phyloP scores from a whole-genome alignment of 2,113 vertebrate species.

The Mesembrinibis cayennensis region DNA sequence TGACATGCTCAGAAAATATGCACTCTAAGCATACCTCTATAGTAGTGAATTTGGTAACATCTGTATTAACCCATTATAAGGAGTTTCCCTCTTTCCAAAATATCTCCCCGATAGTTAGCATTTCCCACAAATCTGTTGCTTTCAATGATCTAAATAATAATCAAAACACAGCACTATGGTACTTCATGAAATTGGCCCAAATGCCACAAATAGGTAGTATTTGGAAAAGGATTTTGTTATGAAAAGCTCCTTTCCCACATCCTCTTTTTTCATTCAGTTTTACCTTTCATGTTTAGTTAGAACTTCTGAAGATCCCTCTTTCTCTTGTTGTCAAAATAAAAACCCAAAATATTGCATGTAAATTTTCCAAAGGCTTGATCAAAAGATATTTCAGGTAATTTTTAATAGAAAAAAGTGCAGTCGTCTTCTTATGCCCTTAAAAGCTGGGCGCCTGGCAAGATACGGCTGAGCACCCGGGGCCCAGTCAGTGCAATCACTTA shows the following conservation, averaged over 20 bases:
- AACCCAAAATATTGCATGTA: fast-evolving
- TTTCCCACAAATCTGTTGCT: background rate
- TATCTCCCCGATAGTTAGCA: background rate
- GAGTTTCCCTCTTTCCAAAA: background rate
- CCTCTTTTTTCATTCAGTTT: background rate
- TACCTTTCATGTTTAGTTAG: background rate
- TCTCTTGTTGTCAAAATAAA: background rate
- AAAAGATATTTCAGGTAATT: background rate
- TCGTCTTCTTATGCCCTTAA: background rate
- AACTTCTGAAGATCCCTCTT: background rate
- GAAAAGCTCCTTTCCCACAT: background rate
- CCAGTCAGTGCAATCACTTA: background rate
- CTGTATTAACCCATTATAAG: background rate
- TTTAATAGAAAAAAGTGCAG: background rate
- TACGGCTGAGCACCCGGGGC: background rate
- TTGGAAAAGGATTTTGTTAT: background rate
- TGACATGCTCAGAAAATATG: background rate
- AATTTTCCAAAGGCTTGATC: background rate
- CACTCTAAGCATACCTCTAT: background rate
- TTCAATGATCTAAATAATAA: background rate
- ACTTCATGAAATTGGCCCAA: background rate
- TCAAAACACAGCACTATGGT: background rate
- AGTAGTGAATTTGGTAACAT: background rate
- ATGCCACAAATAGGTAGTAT: background rate
- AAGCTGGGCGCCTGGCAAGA: background rate